These are phyloP conservation scores for Bufotes viridis DNA, from an alignment of 2,797 vertebrate genomes.

Conservation along the genomic window DNA sequence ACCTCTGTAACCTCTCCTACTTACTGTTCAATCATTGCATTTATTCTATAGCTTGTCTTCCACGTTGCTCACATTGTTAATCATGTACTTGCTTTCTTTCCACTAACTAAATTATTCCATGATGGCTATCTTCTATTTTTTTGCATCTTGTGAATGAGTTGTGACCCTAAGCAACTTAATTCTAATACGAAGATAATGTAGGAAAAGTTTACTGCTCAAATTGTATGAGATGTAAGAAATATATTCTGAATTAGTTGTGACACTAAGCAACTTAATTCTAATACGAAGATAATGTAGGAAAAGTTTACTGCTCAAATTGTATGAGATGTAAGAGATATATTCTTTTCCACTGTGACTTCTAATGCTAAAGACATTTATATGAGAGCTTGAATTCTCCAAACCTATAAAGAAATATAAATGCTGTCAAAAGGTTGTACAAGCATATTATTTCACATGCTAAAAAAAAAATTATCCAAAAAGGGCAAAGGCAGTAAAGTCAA, in stretches of 20 bases:
- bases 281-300: conserved; percentile 2
- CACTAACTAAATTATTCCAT: conserved; percentile 6
- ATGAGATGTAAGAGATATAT: neutral
- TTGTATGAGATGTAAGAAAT: neutral
- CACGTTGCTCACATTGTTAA: neutral
- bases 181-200: neutral
- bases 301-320: neutral
- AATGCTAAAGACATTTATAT: neutral
- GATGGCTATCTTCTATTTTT: conserved; percentile 17
- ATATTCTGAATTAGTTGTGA: neutral
- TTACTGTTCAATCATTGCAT: neutral
- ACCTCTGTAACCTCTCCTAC: conserved; percentile 5
- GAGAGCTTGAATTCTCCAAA: neutral
- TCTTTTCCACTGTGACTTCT: neutral
- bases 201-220: neutral
- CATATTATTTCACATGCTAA: neutral
- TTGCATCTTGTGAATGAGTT: neutral
- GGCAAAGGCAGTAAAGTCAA: neutral
- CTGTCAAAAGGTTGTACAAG: neutral
- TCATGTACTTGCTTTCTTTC: neutral
- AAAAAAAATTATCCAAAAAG: neutral
- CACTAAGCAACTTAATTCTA: neutral
- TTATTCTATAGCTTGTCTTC: neutral
- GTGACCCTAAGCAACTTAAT: neutral
- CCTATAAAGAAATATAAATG: neutral